Base-by-base conservation (phyloP, 1,140 invertebrate species). In the Hylyphantes graminicola region DNA sequence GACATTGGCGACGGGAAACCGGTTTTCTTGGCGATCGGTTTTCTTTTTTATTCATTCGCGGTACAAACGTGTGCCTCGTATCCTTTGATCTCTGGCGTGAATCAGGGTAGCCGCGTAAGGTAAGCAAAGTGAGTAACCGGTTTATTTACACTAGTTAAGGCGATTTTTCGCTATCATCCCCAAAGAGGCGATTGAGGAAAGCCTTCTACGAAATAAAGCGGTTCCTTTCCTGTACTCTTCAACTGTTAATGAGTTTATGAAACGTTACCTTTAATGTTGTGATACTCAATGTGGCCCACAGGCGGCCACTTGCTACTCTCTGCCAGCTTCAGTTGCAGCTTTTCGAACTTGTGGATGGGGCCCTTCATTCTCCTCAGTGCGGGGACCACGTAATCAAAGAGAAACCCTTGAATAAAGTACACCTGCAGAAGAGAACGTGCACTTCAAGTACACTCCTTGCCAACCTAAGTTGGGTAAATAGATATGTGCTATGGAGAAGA, bases 331-430 rank as follows among this genome's bases (percentile, higher is more conserved):
- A 65, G 59, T 35, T 86, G 21, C 7, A 86, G 15, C 55, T 77
- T 78, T 61, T 86, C 74, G 59, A 70, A 87, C 50, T 57, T 63
- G 64, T 86, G 64, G 11, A 59, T 85, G 12, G 85, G 73, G 21
- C 79, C 80, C 53, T 54, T 73, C 12, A 68, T 17, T 3, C 65
- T 21, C 48, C 57, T 64, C 11, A 82, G 3, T 9, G 50, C 50
- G 7, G 85, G 84, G 15, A 83, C 50, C 3, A 83, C 72, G n/a
- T 77, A 64, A 11, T 64, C 75, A 55, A 78, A 83, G 8, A 76
- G 10, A 55, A 83, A 64, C 48, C 61, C 57, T 65, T 86, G 73
- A 57, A 86, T 78, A 13, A 86, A 72, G 10, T 55, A 83, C 9
- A 57, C 50, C 85, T 81, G 54, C 12, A 54, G 8, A 64, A 61